A percentile compares a stretch with the other conserved stretches of the same genome.
Evolutionary conservation across 2,888 invertebrate species (phyloP).

Genomic region (Spodoptera exigua): DNA sequence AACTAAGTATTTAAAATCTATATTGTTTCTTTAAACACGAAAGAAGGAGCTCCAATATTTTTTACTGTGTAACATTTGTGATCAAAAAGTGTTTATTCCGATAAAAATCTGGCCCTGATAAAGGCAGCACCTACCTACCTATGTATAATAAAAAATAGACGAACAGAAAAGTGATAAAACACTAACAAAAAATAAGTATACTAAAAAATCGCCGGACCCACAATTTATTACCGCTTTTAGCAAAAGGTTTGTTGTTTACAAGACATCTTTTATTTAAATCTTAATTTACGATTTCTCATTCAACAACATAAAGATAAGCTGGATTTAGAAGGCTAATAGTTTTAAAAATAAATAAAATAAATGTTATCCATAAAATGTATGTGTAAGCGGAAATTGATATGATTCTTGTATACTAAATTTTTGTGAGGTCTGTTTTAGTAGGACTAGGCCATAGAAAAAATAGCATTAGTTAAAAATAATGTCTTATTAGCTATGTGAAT

Average conservation of each 20-base stretch:
- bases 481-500: too few species aligned
- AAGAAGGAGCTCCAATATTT: conserved; percentile 6
- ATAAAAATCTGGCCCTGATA: conserved; percentile 62
- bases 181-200: conserved; percentile 50
- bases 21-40: neutral
- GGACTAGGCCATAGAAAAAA: neutral
- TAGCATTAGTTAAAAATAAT: too few species aligned
- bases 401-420: conserved; percentile 35
- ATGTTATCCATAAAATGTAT: conserved; percentile 47
- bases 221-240: conserved; percentile 86
- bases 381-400: conserved; percentile 59
- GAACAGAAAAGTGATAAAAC: conserved; percentile 71
- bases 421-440: conserved; percentile 7
- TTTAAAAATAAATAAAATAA: conserved; percentile 53
- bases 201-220: conserved; percentile 67
- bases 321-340: conserved; percentile 69
- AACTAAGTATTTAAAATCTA: neutral
- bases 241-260: conserved; percentile 87
- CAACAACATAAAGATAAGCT: conserved; percentile 80
- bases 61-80: conserved; percentile 37
- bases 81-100: conserved; percentile 42
- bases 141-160: conserved; percentile 59
- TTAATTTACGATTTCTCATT: conserved; percentile 83
- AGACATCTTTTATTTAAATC: conserved; percentile 86
- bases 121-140: conserved; percentile 54